Evolutionary conservation across 2,888 invertebrate species (phyloP).

Genomic region (Cantharis rustica): DNA sequence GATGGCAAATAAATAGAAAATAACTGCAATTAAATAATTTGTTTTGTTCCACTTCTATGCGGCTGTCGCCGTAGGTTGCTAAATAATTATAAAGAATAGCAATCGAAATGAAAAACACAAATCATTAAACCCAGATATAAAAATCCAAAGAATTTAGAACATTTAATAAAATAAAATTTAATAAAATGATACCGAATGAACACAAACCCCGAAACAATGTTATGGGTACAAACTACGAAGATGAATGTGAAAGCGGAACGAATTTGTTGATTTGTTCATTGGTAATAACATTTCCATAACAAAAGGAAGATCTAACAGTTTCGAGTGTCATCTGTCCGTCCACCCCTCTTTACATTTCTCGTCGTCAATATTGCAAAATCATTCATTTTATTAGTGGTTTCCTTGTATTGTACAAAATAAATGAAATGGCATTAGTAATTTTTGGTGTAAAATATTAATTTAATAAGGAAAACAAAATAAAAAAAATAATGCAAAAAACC

Average conservation of each 20-base stretch:
- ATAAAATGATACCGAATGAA: constrained; percentile 3
- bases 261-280: constrained; percentile 30
- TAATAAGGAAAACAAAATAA: background rate
- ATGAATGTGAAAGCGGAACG: constrained; percentile 20
- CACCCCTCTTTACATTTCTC: constrained; percentile 24
- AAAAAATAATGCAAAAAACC: background rate
- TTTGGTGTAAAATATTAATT: background rate
- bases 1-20: background rate
- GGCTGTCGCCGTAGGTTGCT: background rate
- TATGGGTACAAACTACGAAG: background rate
- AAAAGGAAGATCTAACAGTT: constrained; percentile 37
- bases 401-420: background rate
- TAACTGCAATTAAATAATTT: background rate
- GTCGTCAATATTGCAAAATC: constrained; percentile 28
- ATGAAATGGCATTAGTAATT: background rate
- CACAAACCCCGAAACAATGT: constrained; percentile 8
- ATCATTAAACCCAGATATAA: background rate
- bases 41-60: background rate
- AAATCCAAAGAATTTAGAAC: background rate
- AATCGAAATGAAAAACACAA: background rate
- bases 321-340: constrained; percentile 39
- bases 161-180: background rate
- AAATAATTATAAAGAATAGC: background rate
- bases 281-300: constrained; percentile 39
- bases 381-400: constrained; percentile 30